Conservation (phyloP, 2,888 invertebrate genomes). For the Ichneumoninae sp. region DNA sequence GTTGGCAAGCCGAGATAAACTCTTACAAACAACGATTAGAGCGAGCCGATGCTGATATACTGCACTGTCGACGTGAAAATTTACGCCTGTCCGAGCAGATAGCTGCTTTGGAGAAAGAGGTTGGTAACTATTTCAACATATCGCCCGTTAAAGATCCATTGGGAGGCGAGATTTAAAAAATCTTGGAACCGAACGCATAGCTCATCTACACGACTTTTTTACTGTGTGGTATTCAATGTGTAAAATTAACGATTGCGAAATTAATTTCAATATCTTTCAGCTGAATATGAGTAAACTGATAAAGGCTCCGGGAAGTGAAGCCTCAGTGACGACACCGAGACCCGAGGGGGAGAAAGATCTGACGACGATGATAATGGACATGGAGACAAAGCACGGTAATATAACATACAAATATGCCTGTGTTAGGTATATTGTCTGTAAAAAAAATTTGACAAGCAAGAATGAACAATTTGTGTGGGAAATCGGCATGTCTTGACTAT, state of each 20-base stretch:
- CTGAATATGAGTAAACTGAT: conserved; percentile 82
- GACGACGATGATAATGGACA: conserved; percentile 90
- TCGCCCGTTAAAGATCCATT: not conserved
- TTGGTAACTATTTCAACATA: conserved; percentile 77
- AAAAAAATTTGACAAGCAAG: conserved; percentile 45
- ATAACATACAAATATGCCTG: conserved; percentile 76
- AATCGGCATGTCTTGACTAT: conserved; percentile 82
- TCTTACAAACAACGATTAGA: conserved; percentile 88
- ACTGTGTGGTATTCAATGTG: not conserved
- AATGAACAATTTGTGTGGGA: conserved; percentile 78
- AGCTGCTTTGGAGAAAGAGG: conserved; percentile 92
- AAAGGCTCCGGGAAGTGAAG: conserved; percentile 71
- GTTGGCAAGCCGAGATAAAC: conserved; percentile 90
- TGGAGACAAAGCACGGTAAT: conserved; percentile 94
- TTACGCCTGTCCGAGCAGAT: conserved; percentile 92
- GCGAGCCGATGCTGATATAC: conserved; percentile 91
- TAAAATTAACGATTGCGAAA: too few relatives aligned
- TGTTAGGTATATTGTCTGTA: conserved; percentile 82
- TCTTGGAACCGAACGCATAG: not conserved
- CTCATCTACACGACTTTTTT: not conserved
- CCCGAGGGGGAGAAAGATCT: conserved; percentile 88
- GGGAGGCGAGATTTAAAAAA: not conserved
- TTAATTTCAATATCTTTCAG: conserved; percentile 72
- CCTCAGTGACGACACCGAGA: conserved; percentile 68
- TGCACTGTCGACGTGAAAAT: conserved; percentile 93